Base-by-base conservation (phyloP, 1,140 invertebrate species). In the Drosophila prosaltans region DNA sequence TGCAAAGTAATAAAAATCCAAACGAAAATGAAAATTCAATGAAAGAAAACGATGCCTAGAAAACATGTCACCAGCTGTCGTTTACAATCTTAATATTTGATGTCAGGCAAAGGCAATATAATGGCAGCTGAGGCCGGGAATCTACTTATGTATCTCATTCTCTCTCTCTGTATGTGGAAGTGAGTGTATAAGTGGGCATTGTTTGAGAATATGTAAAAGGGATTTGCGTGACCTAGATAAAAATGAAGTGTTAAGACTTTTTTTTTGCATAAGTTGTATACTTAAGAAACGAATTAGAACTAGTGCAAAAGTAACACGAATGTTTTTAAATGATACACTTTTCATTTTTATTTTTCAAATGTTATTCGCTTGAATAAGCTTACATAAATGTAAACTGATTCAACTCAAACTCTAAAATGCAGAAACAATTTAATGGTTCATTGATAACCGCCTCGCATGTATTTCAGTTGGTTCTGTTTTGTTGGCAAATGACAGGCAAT, bases 381-480 rank as follows among this genome's bases (percentile, higher is more conserved):
- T 41, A 72, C 54, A 60, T 61, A 63, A 41, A 63, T 64, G 41
- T 48, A 21, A 48, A 48, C 2, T 10, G 21, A 26, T 11, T 58
- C 45, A 43, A 74, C 61, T 64, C 67, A 77, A 69, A 75, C 81
- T 85, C 80, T 73, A 84, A 78, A 84, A 84, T 74, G 80, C 78
- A 78, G 68, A 89, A 84, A 89, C 84, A 89, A 89, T 89, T 89
- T 89, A 89, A 89, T 89, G 84, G 84, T 89, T 89, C 80, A 89
- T 84, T 89, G 84, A 75, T 73, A 84, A 84, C 84, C 78, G 81
- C 85, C 78, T 63, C 85, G 72, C 79, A 85, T 88, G 69, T 86
- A 72, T 65, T 57, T 57, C 58, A 67, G 43, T 66, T 76, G 28
- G 26, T 32, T 58, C 55, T 66, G 64, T 66, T 55, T 51, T 51